These are phyloP conservation scores for Galleria mellonella DNA, from an alignment of 1,140 invertebrate species.

Conservation along the genomic window DNA sequence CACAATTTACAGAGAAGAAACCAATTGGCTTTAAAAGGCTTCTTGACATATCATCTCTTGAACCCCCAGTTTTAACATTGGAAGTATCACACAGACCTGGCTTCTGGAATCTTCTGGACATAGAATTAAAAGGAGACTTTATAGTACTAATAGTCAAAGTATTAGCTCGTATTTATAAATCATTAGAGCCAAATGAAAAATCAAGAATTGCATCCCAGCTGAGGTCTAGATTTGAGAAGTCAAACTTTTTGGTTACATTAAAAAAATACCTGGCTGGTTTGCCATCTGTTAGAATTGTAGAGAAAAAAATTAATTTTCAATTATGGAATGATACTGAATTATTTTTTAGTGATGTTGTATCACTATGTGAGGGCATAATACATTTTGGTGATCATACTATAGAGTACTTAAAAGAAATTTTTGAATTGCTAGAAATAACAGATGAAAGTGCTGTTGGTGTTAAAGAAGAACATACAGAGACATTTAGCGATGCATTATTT, in stretches of 20 bases:
- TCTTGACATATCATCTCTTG: conserved; percentile 35
- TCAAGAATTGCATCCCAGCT: conserved; percentile 38
- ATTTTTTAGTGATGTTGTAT: conserved; percentile 40
- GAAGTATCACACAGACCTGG: conserved; percentile 48
- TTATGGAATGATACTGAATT: conserved; percentile 56
- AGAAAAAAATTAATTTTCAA: conserved; percentile 53
- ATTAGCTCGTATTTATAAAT: conserved; percentile 43
- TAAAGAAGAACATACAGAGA: conserved; percentile 45
- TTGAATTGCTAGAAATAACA: conserved; percentile 34
- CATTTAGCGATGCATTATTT: conserved; percentile 40
- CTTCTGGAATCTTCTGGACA: conserved; percentile 53
- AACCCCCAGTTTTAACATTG: conserved; percentile 37
- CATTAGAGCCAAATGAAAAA: conserved; percentile 38
- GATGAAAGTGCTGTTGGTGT: conserved; percentile 44
- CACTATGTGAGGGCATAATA: conserved; percentile 42
- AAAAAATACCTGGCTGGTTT: conserved; percentile 37
- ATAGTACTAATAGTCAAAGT: conserved; percentile 58
- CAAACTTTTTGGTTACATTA: conserved; percentile 41
- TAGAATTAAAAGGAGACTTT: conserved; percentile 51
- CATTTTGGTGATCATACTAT: conserved; percentile 27
- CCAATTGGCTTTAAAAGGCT: conserved; percentile 55
- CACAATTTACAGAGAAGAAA: conserved; percentile 43
- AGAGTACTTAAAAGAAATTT: conserved; percentile 30
- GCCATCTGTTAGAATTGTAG: conserved; percentile 39
- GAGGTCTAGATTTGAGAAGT: conserved; percentile 44